Conservation (phyloP, 2,797 vertebrate species). For the Falco biarmicus region DNA sequence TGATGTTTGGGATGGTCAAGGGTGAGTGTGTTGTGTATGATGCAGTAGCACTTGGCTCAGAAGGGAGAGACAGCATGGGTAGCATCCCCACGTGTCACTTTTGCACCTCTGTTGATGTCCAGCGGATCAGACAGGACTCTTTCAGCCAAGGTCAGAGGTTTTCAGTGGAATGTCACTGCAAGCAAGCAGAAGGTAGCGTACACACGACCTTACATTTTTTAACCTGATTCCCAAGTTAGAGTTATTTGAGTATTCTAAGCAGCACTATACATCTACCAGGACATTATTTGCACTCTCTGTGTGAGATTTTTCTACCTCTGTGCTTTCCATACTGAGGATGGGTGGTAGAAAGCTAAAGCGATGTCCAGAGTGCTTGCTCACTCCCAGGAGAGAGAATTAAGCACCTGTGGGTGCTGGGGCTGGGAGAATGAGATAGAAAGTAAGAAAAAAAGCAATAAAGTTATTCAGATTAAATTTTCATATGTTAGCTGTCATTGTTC, state of each 20-base stretch:
- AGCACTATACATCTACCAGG: not conserved
- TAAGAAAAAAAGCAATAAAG: not conserved
- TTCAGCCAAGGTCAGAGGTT: not conserved
- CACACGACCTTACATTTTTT: not conserved
- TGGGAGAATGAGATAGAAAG: not conserved
- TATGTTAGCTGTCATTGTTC: not conserved
- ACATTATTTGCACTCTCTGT: not conserved
- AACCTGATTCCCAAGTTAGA: not conserved
- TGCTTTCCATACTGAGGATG: not conserved
- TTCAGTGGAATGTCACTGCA: not conserved
- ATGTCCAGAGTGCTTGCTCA: not conserved
- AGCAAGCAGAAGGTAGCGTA: not conserved
- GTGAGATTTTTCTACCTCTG: not conserved
- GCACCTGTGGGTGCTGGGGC: fast-evolving
- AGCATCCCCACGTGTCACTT: not conserved
- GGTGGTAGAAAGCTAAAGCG: not conserved
- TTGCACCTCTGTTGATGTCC: not conserved
- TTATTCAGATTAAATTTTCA: not conserved
- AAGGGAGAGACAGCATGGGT: not conserved
- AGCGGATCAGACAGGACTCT: not conserved
- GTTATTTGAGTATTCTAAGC: not conserved
- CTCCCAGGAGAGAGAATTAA: fast-evolving
- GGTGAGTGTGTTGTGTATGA: not conserved
- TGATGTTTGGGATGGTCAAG: not conserved
- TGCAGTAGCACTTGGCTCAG: not conserved